Evolutionary conservation across 1,140 invertebrate species (phyloP), one percentile per base, ranked within the genome.

Genomic region (Drosophila kepulauana): DNA sequence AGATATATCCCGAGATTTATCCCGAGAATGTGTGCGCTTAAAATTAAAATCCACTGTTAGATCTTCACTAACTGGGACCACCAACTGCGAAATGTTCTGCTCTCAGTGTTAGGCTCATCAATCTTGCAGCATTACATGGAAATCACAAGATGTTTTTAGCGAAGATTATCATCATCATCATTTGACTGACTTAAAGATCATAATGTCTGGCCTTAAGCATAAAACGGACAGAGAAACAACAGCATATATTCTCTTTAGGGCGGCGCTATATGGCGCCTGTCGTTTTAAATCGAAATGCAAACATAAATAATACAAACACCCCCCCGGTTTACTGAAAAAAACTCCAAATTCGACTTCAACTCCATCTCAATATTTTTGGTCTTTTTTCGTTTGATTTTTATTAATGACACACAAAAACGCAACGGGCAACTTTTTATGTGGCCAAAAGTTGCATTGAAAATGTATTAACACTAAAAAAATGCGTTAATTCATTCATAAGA

Each of bases 401-500:
- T 88, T 87, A 87, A 88, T 89, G 84, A 87, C 51, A 57, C 77
- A 78, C 66, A 82, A 78, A 80, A 78, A 78, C 67, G 41, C 77
- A 79, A 79, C 68, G 46, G 58, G 70, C 41, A 30, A 65, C 38
- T 46, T 75, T 65, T 80, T 81, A 64, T 78, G 33, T 69, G 73
- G 66, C 58, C 63, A 79, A 67, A 67, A 72, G 51, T 67, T 78
- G 77, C 73, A 68, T 79, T 82, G 28, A 52, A 79, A 71, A 69
- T 70, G 61, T 74, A 74, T 74, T 78, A 69, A 56, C 59, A 49
- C 20, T 25, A 30, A 78, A 58, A 54, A 79, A 70, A 84, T 69
- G 75, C 77, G 81, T 88, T 80, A 89, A 88, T 87, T 87, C 84
- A 87, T 87, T 87, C 85, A 87, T 78, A 84, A 87, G 78, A 78